Evolutionary conservation across 2,888 invertebrate species (phyloP).

Genomic region (Parthenolecanium corni): DNA sequence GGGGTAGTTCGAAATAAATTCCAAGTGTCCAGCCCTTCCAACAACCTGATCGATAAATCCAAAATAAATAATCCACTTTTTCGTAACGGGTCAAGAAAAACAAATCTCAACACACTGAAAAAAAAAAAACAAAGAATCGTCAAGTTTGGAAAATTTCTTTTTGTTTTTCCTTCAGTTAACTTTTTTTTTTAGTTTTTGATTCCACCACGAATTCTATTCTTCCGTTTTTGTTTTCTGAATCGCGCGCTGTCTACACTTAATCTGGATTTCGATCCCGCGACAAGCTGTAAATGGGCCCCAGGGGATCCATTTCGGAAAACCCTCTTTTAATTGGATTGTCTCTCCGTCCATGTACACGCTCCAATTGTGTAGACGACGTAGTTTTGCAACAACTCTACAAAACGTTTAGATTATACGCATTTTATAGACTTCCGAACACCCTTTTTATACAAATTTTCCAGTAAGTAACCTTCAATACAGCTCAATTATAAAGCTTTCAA

Average conservation of each 20-base stretch:
- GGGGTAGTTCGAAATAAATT: no score
- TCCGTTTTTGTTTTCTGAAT: conserved; percentile 20
- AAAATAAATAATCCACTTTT: no score
- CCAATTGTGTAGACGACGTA: conserved; percentile 17
- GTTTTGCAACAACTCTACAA: conserved; percentile 22
- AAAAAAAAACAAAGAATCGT: no score
- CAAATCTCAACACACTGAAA: no score
- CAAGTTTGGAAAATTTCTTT: no score
- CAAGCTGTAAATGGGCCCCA: conserved; percentile 28
- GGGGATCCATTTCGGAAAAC: conserved; percentile 28
- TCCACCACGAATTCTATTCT: conserved; percentile 20
- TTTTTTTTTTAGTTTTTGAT: conserved; percentile 11
- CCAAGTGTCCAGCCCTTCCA: no score
- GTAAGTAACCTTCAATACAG: conserved; percentile 28
- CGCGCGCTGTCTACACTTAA: conserved; percentile 23
- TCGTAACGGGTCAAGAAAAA: no score
- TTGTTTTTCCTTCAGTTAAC: neutral
- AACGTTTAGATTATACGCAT: conserved; percentile 26
- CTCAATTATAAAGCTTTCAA: conserved; percentile 29
- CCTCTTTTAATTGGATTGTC: conserved; percentile 30
- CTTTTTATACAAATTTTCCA: conserved; percentile 27
- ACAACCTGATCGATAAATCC: no score
- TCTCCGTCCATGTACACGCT: conserved; percentile 18
- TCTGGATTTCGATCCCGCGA: conserved; percentile 29
- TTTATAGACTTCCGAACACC: conserved; percentile 29